phyloP scores from a whole-genome alignment of 2,113 vertebrate genomes.

The Bubo bubo region DNA sequence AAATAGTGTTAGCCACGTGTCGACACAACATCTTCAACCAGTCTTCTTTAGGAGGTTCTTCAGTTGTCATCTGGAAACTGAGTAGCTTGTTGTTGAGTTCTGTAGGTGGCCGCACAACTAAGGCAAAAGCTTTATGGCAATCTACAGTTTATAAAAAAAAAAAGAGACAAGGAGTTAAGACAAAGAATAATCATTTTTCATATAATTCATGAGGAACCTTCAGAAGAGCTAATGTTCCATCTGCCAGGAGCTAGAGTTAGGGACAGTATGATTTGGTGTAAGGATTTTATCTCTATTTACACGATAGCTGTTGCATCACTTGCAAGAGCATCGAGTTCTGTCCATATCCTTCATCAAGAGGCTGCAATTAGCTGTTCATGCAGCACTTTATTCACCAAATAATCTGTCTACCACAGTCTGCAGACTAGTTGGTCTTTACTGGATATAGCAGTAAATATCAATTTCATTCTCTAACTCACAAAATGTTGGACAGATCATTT shows the following conservation, averaged over 20 bases:
- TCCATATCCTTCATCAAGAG: background rate
- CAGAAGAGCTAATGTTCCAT: background rate
- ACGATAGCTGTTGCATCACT: background rate
- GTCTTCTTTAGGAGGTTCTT: constrained; percentile 87
- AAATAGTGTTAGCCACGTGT: constrained; percentile 96
- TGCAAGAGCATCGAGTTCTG: background rate
- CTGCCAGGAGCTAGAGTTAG: background rate
- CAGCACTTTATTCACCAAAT: background rate
- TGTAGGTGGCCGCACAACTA: constrained; percentile 93
- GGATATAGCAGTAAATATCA: background rate
- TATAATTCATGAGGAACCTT: background rate
- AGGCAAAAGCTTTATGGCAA: constrained; percentile 92
- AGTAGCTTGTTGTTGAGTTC: constrained; percentile 93
- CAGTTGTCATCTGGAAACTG: constrained; percentile 91
- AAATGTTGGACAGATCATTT: background rate
- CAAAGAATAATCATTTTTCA: background rate
- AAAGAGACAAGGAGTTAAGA: background rate
- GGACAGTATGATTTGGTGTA: background rate
- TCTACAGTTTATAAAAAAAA: constrained; percentile 73
- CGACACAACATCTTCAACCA: constrained; percentile 92
- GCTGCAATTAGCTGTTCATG: background rate
- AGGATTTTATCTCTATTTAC: background rate
- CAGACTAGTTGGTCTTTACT: background rate
- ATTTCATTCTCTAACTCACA: background rate
- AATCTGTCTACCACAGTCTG: background rate